Evolutionary conservation across 2,113 vertebrate genomes (phyloP).

Genomic region (Isichthys henryi): DNA sequence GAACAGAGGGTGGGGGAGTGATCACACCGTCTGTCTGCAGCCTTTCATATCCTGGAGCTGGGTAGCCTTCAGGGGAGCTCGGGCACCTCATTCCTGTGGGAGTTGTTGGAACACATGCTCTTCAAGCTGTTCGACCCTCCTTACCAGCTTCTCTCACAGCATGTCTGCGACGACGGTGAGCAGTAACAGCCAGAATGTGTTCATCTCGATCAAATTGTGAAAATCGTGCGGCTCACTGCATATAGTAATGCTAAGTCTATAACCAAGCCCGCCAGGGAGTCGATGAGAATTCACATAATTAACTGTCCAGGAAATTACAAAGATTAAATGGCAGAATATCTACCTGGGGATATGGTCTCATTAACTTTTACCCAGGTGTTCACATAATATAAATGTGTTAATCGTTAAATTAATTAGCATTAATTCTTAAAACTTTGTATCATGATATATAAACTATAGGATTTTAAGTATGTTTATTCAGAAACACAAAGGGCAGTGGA

Average conservation of each 20-base stretch:
- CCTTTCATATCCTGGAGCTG: constrained; percentile 14
- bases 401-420: neutral
- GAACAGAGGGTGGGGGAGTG: constrained; percentile 21
- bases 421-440: neutral
- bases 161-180: neutral
- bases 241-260: neutral
- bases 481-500: neutral
- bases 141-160: neutral
- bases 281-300: neutral
- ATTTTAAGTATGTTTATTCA: neutral
- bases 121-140: neutral
- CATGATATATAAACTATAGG: neutral
- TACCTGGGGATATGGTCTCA: neutral
- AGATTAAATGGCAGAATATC: neutral
- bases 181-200: neutral
- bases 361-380: neutral
- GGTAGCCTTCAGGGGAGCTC: constrained; percentile 25
- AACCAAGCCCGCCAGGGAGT: neutral
- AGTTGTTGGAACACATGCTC: neutral
- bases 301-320: neutral
- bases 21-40: constrained; percentile 34
- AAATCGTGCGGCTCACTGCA: neutral
- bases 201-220: neutral
- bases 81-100: neutral
- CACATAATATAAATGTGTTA: neutral